phyloP scores from a whole-genome alignment of 2,797 vertebrate species.

The Silurus lanzhouensis region DNA sequence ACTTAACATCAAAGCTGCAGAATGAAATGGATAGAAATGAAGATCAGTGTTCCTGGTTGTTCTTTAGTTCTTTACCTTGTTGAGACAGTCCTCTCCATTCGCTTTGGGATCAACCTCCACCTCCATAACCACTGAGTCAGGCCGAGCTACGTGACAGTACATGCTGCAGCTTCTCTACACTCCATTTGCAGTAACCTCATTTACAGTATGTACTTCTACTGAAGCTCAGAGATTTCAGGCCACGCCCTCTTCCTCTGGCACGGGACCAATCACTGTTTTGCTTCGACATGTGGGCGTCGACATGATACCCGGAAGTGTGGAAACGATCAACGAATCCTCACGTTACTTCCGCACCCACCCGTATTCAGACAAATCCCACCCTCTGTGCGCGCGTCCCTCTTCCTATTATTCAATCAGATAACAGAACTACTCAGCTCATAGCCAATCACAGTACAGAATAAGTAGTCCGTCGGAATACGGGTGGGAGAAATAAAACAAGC shows the following conservation, averaged over 20 bases:
- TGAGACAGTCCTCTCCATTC: slow-evolving; percentile 53
- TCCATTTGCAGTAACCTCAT: background rate
- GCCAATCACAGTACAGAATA: slow-evolving; percentile 10
- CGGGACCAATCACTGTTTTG: slow-evolving; percentile 4
- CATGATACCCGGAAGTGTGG: background rate
- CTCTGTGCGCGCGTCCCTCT: background rate
- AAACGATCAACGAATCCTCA: too few relatives aligned
- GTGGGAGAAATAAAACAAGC: background rate
- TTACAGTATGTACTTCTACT: background rate
- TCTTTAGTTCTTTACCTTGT: slow-evolving; percentile 38
- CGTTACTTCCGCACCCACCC: background rate
- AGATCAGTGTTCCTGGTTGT: background rate
- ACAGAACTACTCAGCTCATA: background rate
- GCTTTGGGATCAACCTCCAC: slow-evolving; percentile 51
- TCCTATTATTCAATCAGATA: background rate
- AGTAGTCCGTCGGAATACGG: background rate
- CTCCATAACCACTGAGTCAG: slow-evolving; percentile 54
- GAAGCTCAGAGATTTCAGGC: background rate
- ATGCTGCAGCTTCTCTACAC: background rate
- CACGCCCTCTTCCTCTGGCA: slow-evolving; percentile 18
- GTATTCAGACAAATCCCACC: background rate
- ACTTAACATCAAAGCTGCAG: background rate
- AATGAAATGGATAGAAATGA: background rate
- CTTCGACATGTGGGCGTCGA: slow-evolving; percentile 4
- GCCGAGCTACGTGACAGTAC: slow-evolving; percentile 49